Conservation (phyloP, 2,113 vertebrate genomes). For the Cephalopterus ornatus region DNA sequence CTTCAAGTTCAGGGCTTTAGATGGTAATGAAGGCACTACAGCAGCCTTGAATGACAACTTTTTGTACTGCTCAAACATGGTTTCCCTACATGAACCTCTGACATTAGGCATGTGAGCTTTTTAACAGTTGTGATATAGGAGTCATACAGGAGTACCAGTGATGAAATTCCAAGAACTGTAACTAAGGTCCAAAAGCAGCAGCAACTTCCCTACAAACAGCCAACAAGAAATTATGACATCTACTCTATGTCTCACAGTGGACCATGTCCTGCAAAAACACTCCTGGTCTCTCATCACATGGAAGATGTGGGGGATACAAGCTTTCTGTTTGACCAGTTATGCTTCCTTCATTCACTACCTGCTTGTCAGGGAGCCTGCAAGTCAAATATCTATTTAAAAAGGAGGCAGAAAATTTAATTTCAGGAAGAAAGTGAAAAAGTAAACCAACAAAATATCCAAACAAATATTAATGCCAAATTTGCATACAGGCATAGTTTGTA, state of each 20-base stretch:
- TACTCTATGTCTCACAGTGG: neutral
- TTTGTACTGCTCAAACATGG: neutral
- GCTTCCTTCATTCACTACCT: neutral
- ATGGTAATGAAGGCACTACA: neutral
- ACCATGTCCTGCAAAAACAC: neutral
- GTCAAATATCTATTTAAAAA: neutral
- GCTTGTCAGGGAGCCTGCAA: accelerated
- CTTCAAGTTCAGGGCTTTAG: neutral
- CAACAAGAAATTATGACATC: neutral
- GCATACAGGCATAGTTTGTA: neutral
- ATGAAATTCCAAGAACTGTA: neutral
- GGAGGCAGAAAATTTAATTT: neutral
- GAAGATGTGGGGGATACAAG: accelerated
- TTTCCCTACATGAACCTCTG: neutral
- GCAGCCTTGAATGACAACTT: neutral
- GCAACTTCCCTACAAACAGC: neutral
- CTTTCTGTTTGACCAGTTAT: neutral
- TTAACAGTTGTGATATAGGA: neutral
- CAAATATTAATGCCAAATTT: neutral
- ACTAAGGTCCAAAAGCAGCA: neutral
- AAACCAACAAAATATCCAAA: neutral
- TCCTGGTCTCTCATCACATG: neutral
- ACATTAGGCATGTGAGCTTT: neutral
- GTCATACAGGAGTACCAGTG: neutral
- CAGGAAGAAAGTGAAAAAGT: neutral